Conservation (phyloP, 2,888 invertebrate species). For the Shargacucullia verbasci region DNA sequence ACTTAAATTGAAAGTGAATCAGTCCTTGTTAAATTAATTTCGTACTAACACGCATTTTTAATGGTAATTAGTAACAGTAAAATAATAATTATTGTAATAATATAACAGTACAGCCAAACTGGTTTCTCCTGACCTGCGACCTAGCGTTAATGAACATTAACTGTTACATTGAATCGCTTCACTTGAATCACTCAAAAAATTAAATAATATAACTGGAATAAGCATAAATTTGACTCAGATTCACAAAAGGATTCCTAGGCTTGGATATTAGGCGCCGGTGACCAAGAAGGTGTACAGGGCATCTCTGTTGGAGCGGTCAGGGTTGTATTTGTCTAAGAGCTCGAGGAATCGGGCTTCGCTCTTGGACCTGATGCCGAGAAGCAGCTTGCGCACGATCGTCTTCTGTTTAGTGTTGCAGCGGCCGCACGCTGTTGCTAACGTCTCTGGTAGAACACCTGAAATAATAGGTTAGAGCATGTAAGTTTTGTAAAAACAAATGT, state of each 20-base stretch:
- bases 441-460: constrained; percentile 92
- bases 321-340: constrained; percentile 92
- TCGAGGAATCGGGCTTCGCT: constrained; percentile 91
- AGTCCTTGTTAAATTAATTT: background rate
- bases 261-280: constrained; percentile 78
- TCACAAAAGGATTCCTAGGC: background rate
- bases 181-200: background rate
- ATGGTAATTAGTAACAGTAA: background rate
- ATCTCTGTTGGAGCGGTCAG: constrained; percentile 90
- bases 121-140: background rate
- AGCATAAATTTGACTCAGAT: constrained; percentile 13
- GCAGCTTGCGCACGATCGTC: constrained; percentile 89
- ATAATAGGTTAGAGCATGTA: constrained; percentile 55
- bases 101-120: background rate
- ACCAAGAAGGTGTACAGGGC: constrained; percentile 88
- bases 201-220: background rate
- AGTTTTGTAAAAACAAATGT: no score
- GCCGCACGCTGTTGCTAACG: constrained; percentile 90
- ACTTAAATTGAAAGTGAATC: background rate
- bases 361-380: constrained; percentile 91
- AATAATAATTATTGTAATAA: constrained; percentile 3
- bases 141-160: background rate
- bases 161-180: background rate
- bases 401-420: constrained; percentile 91
- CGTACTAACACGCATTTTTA: background rate